Conservation (phyloP, 1,140 invertebrate genomes). For the Anagrus nilaparvatae region DNA sequence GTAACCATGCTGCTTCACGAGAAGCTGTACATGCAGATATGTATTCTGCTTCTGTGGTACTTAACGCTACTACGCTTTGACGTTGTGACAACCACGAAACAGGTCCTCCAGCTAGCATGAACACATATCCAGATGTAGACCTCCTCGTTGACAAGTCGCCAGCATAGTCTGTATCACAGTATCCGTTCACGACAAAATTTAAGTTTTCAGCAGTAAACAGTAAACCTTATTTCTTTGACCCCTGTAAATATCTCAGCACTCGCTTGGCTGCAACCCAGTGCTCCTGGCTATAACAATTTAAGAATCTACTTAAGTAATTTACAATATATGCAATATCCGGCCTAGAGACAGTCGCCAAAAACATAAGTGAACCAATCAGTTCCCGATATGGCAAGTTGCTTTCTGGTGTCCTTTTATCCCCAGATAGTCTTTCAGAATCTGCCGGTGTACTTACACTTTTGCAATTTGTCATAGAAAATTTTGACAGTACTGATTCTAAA, state of each 20-base stretch:
- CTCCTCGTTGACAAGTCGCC: too few relatives aligned
- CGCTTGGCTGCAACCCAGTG: conserved; percentile 28
- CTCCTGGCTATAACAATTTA: conserved; percentile 14
- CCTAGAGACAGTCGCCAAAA: conserved; percentile 24
- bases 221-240: neutral
- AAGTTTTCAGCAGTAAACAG: too few relatives aligned
- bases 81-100: conserved; percentile 17
- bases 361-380: conserved; percentile 29
- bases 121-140: too few relatives aligned
- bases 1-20: conserved; percentile 25
- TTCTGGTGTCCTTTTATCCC: conserved; percentile 1
- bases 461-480: conserved; percentile 6
- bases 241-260: conserved; percentile 28
- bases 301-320: conserved; percentile 22
- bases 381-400: conserved; percentile 18
- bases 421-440: too few relatives aligned
- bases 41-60: conserved; percentile 20
- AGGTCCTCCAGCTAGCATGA: conserved; percentile 5
- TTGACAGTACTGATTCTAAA: too few relatives aligned
- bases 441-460: conserved; percentile 10
- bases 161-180: neutral
- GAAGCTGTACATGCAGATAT: conserved; percentile 23
- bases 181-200: too few relatives aligned
- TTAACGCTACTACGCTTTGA: conserved; percentile 19
- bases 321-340: conserved; percentile 33